Evolutionary conservation across 2,113 vertebrate species (phyloP).

Genomic region (Malaclemys terrapin): DNA sequence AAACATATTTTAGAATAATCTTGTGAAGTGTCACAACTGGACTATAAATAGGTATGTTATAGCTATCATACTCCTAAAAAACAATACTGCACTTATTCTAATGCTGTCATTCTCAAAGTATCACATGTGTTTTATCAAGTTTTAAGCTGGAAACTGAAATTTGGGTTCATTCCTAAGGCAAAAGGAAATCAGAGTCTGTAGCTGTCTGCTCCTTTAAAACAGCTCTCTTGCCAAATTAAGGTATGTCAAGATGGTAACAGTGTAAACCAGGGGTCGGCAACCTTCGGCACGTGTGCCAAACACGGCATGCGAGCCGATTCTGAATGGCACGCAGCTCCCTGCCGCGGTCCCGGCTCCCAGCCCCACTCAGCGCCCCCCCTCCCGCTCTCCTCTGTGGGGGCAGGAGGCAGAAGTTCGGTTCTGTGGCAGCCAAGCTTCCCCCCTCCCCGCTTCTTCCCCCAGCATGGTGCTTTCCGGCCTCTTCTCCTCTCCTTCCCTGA

Average conservation of each 20-base stretch:
- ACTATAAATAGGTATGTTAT: background rate
- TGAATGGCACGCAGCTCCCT: too few species aligned
- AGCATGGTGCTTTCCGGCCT: too few species aligned
- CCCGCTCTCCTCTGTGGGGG: too few species aligned
- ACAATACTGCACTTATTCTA: fast-evolving
- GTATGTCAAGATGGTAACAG: fast-evolving
- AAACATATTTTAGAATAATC: background rate
- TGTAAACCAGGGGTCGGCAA: background rate
- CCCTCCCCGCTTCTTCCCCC: too few species aligned
- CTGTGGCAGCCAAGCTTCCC: too few species aligned
- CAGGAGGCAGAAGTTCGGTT: too few species aligned
- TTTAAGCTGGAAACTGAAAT: background rate
- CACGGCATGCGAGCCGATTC: too few species aligned
- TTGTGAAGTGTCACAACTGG: background rate
- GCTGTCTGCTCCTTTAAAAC: background rate
- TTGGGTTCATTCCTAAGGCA: background rate
- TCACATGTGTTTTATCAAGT: background rate
- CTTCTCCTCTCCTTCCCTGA: too few species aligned
- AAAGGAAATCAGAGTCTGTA: fast-evolving
- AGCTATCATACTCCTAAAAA: fast-evolving
- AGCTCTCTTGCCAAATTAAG: background rate
- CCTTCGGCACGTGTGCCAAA: too few species aligned
- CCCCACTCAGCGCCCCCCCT: too few species aligned
- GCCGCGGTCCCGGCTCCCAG: too few species aligned
- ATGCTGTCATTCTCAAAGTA: background rate